Conservation (phyloP, 2,113 vertebrate species). For the Megalops atlanticus region DNA sequence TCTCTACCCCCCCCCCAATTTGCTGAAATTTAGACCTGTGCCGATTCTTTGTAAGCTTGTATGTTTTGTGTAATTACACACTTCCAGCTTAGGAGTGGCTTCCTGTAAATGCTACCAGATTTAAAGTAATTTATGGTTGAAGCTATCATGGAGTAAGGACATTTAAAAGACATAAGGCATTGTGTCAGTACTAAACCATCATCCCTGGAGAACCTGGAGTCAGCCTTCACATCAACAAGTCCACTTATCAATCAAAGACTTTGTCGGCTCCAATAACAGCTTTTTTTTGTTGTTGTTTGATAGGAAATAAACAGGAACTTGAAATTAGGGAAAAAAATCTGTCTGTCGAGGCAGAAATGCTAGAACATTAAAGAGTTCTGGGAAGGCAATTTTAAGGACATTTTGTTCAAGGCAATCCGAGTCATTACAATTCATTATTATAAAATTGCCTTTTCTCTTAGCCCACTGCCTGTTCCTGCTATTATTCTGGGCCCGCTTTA, state of each 20-base stretch:
- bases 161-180: neutral
- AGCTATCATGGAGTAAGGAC: neutral
- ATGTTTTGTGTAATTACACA: neutral
- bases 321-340: neutral
- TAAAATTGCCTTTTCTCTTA: neutral
- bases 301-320: neutral
- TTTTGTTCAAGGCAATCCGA: conserved; percentile 15
- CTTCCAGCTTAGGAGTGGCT: neutral
- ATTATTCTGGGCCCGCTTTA: neutral
- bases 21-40: neutral
- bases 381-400: conserved; percentile 21
- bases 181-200: neutral
- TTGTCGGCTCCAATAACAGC: neutral
- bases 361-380: conserved; percentile 1
- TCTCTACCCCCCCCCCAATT: too few relatives aligned
- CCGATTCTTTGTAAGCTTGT: neutral
- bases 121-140: neutral
- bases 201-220: neutral
- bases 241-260: neutral
- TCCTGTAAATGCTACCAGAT: neutral
- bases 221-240: neutral
- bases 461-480: neutral
- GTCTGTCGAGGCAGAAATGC: neutral
- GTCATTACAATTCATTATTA: conserved; percentile 22
- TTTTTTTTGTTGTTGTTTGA: neutral